These are phyloP conservation scores for Meda fulgida DNA, from an alignment of 2,797 vertebrate species.

Conservation along the genomic window DNA sequence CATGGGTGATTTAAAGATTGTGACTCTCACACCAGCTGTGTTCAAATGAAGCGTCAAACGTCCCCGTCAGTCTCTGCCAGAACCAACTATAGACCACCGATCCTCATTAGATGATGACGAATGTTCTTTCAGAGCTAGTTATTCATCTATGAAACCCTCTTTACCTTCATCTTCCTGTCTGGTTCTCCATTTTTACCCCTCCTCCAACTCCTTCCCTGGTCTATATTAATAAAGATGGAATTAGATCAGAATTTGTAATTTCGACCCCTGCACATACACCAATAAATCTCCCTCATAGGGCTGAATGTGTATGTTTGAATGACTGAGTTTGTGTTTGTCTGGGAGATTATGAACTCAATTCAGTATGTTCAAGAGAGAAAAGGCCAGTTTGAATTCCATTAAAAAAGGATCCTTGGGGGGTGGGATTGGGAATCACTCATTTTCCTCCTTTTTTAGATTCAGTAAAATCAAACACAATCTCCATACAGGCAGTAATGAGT, in stretches of 20 bases:
- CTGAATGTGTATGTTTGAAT: conserved; percentile 11
- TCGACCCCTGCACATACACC: conserved; percentile 19
- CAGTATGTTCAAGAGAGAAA: conserved; percentile 6
- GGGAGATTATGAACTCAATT: conserved; percentile 7
- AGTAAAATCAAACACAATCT: not conserved
- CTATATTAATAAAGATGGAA: conserved; percentile 52
- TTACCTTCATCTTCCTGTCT: conserved; percentile 12
- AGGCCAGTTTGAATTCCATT: conserved; percentile 34
- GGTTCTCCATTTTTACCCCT: conserved; percentile 12
- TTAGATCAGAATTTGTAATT: conserved; percentile 56
- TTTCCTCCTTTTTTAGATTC: not conserved
- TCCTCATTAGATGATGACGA: conserved; percentile 37
- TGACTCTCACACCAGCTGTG: conserved; percentile 11
- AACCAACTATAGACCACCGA: conserved; percentile 11
- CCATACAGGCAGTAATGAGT: not conserved
- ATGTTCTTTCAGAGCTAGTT: conserved; percentile 34
- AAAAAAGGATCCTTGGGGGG: conserved; percentile 22
- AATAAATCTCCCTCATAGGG: not conserved
- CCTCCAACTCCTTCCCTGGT: conserved; percentile 9
- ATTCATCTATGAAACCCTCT: conserved; percentile 18
- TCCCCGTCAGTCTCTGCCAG: conserved; percentile 19
- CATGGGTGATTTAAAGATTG: conserved; percentile 7
- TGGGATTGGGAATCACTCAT: not conserved
- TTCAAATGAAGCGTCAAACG: conserved; percentile 27
- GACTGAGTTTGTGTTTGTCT: conserved; percentile 12